Base-by-base conservation (phyloP, 2,888 invertebrate species). In the Linyphia triangularis region DNA sequence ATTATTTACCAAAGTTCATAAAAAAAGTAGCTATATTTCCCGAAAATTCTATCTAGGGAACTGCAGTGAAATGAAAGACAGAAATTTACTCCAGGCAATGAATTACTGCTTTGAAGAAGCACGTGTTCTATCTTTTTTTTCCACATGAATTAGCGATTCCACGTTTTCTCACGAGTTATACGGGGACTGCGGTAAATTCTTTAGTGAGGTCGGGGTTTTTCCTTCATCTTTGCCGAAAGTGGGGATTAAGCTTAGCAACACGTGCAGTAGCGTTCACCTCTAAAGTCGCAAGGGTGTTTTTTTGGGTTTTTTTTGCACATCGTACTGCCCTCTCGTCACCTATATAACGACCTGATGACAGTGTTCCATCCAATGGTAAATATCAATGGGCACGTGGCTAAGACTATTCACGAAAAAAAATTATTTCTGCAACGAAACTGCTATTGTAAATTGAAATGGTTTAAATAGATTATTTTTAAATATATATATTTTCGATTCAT, bases 171-270 rank as follows among this genome's bases (percentile, higher is more conserved):
- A 77, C 69, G 78, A 59, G 22, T 24, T 7, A 16, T 33, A 9
- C 2, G 33, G 51, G 22, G 69, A 28, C 33, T 51, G 65, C 65
- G 63, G 69, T 77, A 77, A 81, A 69, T 69, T 81, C 77, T 81
- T n/a, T 33, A 69, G 57, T 26, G 7, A 7, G 37, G 43, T 67
- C 67, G 37, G 24, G 30, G 33, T n/a, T 16, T 51, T 67, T 30
- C 85, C 77, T 85, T 85, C 69, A 85, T 85, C 77, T 85, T 77
- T 59, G 30, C 85, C 85, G 78, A 78, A 75, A 77, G 37, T 57
- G 26, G 75, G 75, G 43, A 63, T 83, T 65, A 43, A 43, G 33
- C 26, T 84, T 57, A n/a, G 78, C 85, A 77, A 85, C 85, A 79
- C 85, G 78, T 85, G 85, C 78, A 85, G 22, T 57, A 63, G 22